Evolutionary conservation across 2,888 invertebrate species (phyloP), one percentile per base, ranked within the genome.

Genomic region (Pseudococcus jackbeardsleyi): DNA sequence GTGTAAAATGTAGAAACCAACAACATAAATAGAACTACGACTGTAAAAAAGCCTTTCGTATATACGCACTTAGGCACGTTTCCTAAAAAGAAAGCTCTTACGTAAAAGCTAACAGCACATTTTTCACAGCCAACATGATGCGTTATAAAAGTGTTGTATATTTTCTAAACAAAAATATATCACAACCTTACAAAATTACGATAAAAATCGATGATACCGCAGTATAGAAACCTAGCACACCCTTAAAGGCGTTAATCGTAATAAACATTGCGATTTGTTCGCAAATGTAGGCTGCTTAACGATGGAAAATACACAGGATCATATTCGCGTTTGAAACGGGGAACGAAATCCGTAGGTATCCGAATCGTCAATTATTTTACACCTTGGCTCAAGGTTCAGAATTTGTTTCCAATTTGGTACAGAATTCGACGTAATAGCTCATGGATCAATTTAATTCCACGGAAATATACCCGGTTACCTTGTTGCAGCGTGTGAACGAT

Each of bases 61-160:
- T 54, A 86, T 68, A 54, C 68, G 64, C 42, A 86, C 86, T 86
- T 86, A 86, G 54, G 68, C 86, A 86, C 86, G 86, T 86, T 59
- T 86, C 42, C 42, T 42, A 64, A 86, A 86, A 86, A 64, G 42
- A 42, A 64, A 86, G 64, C 54, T 59, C 64, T 86, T 64, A 42
- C 86, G 86, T 86, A 86, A 86, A 59, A 26, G 86, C 64, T 86
- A 64, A 59, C 64, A 64, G 86, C 64, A 86, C 86, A 86, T 86
- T 86, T 86, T 86, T 86, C 86, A 86, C 86, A 64, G 26, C 86
- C 64, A 59, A 86, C 64, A 86, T 86, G 68, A 86, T 64, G 59
- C 68, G 68, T 86, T 64, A 79, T 79, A 79, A 79, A 79, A 72
- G 33, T 33, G 42, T 42, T 26, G 22, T 79, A 42, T 79, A 42